Conservation (phyloP, 2,888 invertebrate genomes). For the Ophion ellenae region DNA sequence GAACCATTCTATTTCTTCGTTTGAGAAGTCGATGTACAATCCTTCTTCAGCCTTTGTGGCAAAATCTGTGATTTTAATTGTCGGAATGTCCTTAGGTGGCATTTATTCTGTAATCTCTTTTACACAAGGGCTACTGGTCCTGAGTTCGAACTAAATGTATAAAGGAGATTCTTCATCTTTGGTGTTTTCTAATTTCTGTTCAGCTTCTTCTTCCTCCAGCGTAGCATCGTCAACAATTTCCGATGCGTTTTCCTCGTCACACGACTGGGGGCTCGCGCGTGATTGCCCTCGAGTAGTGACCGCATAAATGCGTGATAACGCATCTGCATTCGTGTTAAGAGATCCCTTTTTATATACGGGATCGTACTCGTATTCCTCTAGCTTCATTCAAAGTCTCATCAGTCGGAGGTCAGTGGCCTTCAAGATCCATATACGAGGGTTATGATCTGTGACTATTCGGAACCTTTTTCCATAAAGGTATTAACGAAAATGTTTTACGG, state of each 20-base stretch:
- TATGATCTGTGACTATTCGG: not conserved
- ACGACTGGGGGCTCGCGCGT: not conserved
- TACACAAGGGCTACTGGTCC: not conserved
- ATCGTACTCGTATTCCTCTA: slow-evolving; percentile 34
- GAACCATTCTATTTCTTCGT: not conserved
- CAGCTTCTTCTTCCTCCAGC: not conserved
- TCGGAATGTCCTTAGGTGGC: slow-evolving; percentile 6
- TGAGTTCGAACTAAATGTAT: slow-evolving; percentile 21
- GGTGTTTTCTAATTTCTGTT: not conserved
- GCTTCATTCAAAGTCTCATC: not conserved
- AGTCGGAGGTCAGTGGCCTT: not conserved
- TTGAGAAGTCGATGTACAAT: slow-evolving; percentile 15
- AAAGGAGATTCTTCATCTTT: not conserved
- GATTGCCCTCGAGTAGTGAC: slow-evolving; percentile 21
- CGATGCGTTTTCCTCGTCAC: not conserved
- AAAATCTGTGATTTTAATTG: slow-evolving; percentile 19
- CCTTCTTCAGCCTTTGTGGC: not conserved
- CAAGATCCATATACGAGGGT: not conserved
- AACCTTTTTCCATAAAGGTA: not conserved
- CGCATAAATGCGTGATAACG: slow-evolving; percentile 30
- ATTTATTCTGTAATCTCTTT: not conserved
- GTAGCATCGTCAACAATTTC: not conserved
- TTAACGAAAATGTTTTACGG: too few relatives aligned
- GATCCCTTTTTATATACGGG: slow-evolving; percentile 47
- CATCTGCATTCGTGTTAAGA: slow-evolving; percentile 55